Percentiles rank a stretch among this genome's conserved stretches.
Evolutionary conservation across 2,888 invertebrate species (phyloP).

Genomic region (Sclerodermus sp.): DNA sequence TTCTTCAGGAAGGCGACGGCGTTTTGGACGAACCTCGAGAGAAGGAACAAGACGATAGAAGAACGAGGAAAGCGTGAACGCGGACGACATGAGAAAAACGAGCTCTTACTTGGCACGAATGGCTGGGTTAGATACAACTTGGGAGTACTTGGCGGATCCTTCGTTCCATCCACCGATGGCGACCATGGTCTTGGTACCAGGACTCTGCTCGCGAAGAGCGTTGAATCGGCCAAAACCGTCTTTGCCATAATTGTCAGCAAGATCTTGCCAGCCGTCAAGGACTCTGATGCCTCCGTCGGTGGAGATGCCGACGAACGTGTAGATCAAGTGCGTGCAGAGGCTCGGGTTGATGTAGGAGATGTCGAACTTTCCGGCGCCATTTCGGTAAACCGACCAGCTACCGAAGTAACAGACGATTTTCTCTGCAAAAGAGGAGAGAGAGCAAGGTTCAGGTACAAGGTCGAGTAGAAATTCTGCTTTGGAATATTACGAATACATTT

Average conservation of each 20-base stretch:
- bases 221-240: conserved; percentile 63
- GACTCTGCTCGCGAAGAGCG: conserved; percentile 60
- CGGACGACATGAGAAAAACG: too few species aligned
- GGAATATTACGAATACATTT: background rate
- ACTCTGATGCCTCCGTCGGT: conserved; percentile 60
- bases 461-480: background rate
- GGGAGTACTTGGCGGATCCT: conserved; percentile 65
- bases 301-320: conserved; percentile 70
- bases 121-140: conserved; percentile 59
- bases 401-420: conserved; percentile 76
- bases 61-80: too few species aligned
- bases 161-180: conserved; percentile 75
- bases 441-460: too few species aligned
- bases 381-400: conserved; percentile 74
- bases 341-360: conserved; percentile 68
- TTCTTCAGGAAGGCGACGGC: conserved; percentile 61
- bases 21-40: conserved; percentile 66
- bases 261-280: conserved; percentile 67
- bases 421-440: conserved; percentile 57
- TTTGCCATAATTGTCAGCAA: conserved; percentile 59
- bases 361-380: conserved; percentile 67
- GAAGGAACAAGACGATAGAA: too few species aligned
- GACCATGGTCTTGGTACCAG: conserved; percentile 63
- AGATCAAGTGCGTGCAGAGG: conserved; percentile 76
- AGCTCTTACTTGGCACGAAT: conserved; percentile 57